phyloP scores from a whole-genome alignment of 2,888 invertebrate genomes.

The Acleris laterana region DNA sequence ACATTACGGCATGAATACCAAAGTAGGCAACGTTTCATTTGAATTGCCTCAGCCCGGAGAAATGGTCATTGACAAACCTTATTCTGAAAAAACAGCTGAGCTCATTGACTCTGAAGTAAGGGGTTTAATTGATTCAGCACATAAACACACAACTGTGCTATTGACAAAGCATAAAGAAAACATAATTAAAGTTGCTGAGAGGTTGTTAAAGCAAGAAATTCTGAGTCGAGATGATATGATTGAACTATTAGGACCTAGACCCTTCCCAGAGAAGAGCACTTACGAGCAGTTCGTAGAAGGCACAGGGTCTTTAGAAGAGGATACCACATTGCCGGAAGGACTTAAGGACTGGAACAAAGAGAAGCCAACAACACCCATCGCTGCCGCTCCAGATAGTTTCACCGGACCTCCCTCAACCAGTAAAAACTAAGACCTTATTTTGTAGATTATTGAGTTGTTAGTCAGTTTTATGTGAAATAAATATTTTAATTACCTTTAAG shows the following conservation, averaged over 20 bases:
- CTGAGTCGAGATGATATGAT: slow-evolving; percentile 99
- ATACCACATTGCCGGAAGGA: slow-evolving; percentile 96
- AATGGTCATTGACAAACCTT: slow-evolving; percentile 96
- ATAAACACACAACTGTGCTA: slow-evolving; percentile 91
- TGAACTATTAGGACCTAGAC: slow-evolving; percentile 95
- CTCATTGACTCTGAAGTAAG: slow-evolving; percentile 96
- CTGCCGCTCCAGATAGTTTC: slow-evolving; percentile 59
- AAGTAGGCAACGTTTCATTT: slow-evolving; percentile 98
- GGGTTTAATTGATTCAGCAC: slow-evolving; percentile 85
- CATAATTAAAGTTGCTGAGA: slow-evolving; percentile 94
- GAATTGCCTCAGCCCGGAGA: slow-evolving; percentile 97
- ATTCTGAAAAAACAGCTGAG: slow-evolving; percentile 98
- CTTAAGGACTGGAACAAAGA: slow-evolving; percentile 97
- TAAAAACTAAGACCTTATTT: slow-evolving; percentile 64
- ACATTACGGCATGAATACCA: slow-evolving; percentile 98
- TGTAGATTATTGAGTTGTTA: slow-evolving; percentile 62
- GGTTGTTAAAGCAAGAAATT: slow-evolving; percentile 96
- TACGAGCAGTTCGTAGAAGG: slow-evolving; percentile 99
- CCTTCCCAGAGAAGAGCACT: slow-evolving; percentile 99
- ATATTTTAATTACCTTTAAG: slow-evolving; percentile 70
- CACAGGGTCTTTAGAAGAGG: slow-evolving; percentile 98
- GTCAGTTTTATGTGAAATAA: slow-evolving; percentile 72
- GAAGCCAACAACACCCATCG: slow-evolving; percentile 56
- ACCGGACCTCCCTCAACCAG: slow-evolving; percentile 50
- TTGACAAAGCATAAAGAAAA: slow-evolving; percentile 92